Evolutionary conservation across 2,113 vertebrate species (phyloP).

Genomic region (Anoplopoma fimbria): DNA sequence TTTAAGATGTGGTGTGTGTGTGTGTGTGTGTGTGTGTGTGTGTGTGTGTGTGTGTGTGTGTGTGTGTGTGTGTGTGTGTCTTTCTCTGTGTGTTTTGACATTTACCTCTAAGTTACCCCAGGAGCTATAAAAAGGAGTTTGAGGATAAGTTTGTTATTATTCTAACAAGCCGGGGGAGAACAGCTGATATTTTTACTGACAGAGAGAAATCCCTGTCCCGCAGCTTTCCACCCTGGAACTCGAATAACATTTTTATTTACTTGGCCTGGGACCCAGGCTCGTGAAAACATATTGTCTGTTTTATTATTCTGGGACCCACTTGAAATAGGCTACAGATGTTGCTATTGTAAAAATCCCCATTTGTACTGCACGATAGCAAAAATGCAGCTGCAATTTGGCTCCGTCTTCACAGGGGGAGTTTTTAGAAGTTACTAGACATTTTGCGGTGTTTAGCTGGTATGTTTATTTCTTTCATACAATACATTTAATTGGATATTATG

Average conservation of each 20-base stretch:
- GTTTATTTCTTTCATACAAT: background rate
- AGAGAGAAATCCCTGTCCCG: slow-evolving; percentile 26
- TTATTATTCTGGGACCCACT: slow-evolving; percentile 57
- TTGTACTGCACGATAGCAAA: slow-evolving; percentile 42
- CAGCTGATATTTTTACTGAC: slow-evolving; percentile 57
- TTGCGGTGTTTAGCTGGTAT: background rate
- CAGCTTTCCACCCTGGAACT: slow-evolving; percentile 26
- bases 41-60: background rate
- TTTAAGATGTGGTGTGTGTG: slow-evolving; percentile 32
- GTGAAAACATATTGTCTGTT: slow-evolving; percentile 67
- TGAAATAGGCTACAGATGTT: slow-evolving; percentile 65
- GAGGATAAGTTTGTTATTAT: slow-evolving; percentile 59
- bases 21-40: too few species aligned
- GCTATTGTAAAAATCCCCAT: slow-evolving; percentile 29
- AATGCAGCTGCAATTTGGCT: slow-evolving; percentile 35
- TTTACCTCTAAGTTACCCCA: slow-evolving; percentile 65
- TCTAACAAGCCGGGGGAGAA: slow-evolving; percentile 39
- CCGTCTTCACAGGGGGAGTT: background rate
- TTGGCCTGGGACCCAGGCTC: slow-evolving; percentile 54
- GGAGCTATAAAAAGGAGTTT: slow-evolving; percentile 47
- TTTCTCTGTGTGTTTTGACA: slow-evolving; percentile 28
- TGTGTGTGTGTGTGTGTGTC: slow-evolving; percentile 4
- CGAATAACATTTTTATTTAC: slow-evolving; percentile 53
- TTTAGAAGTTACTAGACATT: background rate
- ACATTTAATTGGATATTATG: background rate